These are phyloP conservation scores for Acropora yongei DNA, from an alignment of 64 coral and sea anemone species.

Conservation along the genomic window DNA sequence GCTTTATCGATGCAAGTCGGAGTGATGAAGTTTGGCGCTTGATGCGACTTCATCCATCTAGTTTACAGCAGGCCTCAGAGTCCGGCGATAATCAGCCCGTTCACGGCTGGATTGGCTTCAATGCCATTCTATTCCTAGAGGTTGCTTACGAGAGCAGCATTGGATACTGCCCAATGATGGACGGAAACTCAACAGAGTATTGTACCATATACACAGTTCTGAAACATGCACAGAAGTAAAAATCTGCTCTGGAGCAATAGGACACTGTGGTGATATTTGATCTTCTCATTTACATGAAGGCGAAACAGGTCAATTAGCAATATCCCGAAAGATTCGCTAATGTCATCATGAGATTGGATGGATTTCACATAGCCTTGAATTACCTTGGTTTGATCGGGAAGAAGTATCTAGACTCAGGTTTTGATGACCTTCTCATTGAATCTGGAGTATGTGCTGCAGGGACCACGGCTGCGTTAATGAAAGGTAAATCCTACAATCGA, in stretches of 20 bases:
- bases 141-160: not conserved
- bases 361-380: slow-evolving; percentile 9
- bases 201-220: slow-evolving; percentile 43
- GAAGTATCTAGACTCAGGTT: slow-evolving; percentile 26
- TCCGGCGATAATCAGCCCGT: not conserved
- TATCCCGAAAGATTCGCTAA: slow-evolving; percentile 4
- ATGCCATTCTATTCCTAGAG: slow-evolving; percentile 24
- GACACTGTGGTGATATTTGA: slow-evolving; percentile 46
- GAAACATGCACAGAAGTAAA: slow-evolving; percentile 20
- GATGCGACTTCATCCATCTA: not conserved
- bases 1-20: too few relatives aligned
- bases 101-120: slow-evolving; percentile 39
- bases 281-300: slow-evolving; percentile 52
- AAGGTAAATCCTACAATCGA: slow-evolving; percentile 45
- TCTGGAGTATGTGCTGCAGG: slow-evolving; percentile 21
- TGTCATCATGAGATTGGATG: not conserved
- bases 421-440: slow-evolving; percentile 25
- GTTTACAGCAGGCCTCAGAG: not conserved
- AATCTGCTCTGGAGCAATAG: not conserved
- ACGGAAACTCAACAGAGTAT: not conserved
- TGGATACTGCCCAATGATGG: slow-evolving; percentile 46
- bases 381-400: slow-evolving; percentile 33
- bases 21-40: slow-evolving; percentile 23
- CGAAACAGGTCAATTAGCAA: slow-evolving; percentile 53
- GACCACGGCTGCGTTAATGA: not conserved